These are phyloP conservation scores for Sardina pilchardus DNA, from an alignment of 2,113 vertebrate genomes.

Conservation along the genomic window DNA sequence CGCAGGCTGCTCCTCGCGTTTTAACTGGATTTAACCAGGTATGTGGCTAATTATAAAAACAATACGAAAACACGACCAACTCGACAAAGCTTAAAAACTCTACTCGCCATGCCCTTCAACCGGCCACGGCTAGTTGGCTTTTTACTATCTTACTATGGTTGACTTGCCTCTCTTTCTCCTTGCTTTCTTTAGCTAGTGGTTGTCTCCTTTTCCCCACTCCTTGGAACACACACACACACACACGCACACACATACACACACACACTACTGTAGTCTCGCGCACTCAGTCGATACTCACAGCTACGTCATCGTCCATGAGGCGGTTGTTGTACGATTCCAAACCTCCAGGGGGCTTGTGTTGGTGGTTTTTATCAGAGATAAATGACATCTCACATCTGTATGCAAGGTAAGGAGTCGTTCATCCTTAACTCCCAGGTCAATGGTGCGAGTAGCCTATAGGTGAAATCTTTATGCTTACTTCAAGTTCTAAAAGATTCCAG, in stretches of 20 bases:
- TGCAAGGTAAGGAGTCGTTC: neutral
- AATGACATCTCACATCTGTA: constrained; percentile 11
- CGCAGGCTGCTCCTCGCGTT: constrained; percentile 10
- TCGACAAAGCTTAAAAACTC: constrained; percentile 27
- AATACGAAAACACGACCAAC: constrained; percentile 20
- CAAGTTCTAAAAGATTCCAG: neutral
- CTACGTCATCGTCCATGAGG: constrained; percentile 46
- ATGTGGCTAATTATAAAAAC: neutral
- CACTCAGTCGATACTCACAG: constrained; percentile 37
- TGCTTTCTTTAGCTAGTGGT: constrained; percentile 35
- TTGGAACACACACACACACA: constrained; percentile 32
- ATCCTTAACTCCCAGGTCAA: neutral
- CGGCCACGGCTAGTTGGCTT: constrained; percentile 29
- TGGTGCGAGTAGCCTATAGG: neutral
- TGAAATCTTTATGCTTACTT: neutral
- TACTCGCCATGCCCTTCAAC: constrained; percentile 50
- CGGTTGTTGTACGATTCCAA: constrained; percentile 29
- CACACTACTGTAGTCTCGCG: constrained; percentile 48
- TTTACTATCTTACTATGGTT: constrained; percentile 33
- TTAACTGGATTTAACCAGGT: constrained; percentile 17
- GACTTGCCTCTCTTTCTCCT: constrained; percentile 39
- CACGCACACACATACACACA: constrained; percentile 32
- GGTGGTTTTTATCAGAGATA: neutral
- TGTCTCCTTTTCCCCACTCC: constrained; percentile 37
- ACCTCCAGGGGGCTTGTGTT: constrained; percentile 30